phyloP scores from a whole-genome alignment of 2,888 invertebrate genomes.

The Tipula confusa region DNA sequence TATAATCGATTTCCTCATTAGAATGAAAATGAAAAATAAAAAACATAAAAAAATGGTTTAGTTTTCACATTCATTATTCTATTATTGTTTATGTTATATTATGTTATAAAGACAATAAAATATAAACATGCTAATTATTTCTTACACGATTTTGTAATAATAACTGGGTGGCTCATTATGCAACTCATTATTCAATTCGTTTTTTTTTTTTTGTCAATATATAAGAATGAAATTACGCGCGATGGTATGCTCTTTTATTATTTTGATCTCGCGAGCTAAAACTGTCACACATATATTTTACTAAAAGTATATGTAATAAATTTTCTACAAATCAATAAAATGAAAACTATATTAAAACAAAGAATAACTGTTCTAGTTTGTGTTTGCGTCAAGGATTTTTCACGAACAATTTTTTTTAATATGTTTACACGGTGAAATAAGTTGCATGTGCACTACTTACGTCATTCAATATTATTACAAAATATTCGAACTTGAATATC shows the following conservation, averaged over 20 bases:
- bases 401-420: not conserved
- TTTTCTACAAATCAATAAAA: not conserved
- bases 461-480: not conserved
- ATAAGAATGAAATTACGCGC: not conserved
- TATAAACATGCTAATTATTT: slow-evolving; percentile 9
- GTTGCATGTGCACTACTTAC: not conserved
- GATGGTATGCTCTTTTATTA: not conserved
- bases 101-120: slow-evolving; percentile 25
- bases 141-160: slow-evolving; percentile 12
- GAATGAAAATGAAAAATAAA: slow-evolving; percentile 20
- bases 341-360: not conserved
- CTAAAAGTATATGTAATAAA: not conserved
- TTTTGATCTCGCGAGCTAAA: not conserved
- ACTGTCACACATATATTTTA: not conserved
- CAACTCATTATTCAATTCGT: not conserved
- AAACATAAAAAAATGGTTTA: not conserved
- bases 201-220: not conserved
- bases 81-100: not conserved
- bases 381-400: not conserved
- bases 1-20: slow-evolving; percentile 25
- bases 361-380: not conserved
- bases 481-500: not conserved
- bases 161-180: not conserved
- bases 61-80: slow-evolving; percentile 12
- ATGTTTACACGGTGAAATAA: not conserved